Percentiles rank a stretch among this genome's conserved stretches.
These are phyloP conservation scores for Cylindroiulus punctatus DNA, from an alignment of 2,888 invertebrate genomes.

Conservation along the genomic window DNA sequence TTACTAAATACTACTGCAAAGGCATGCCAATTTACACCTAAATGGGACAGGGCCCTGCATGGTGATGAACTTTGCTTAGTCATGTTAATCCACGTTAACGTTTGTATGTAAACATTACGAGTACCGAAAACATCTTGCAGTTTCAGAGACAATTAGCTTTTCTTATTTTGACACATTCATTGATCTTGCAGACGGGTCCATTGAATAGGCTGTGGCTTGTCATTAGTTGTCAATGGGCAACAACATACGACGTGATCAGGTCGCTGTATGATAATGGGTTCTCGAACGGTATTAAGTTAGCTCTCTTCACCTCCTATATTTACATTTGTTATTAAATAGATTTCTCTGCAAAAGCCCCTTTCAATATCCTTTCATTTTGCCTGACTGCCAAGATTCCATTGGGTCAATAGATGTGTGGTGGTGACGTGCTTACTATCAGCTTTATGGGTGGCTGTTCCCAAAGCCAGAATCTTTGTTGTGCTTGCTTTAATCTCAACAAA, in stretches of 20 bases:
- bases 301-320: not conserved
- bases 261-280: not conserved
- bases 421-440: not conserved
- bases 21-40: too few species aligned
- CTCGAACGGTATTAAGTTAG: not conserved
- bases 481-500: constrained; percentile 31
- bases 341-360: not conserved
- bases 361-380: not conserved
- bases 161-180: too few species aligned
- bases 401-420: not conserved
- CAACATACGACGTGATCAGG: not conserved
- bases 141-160: too few species aligned
- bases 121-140: too few species aligned
- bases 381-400: not conserved
- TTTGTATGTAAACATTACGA: too few species aligned
- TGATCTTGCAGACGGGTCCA: too few species aligned
- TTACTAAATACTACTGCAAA: too few species aligned
- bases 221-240: too few species aligned
- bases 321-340: constrained; percentile 31
- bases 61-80: too few species aligned
- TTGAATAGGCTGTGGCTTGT: too few species aligned
- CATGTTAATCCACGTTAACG: too few species aligned
- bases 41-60: too few species aligned
- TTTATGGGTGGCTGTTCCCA: not conserved
- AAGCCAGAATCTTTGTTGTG: constrained; percentile 20